Conservation (phyloP, 2,113 vertebrate species). For the Vanacampus margaritifer region DNA sequence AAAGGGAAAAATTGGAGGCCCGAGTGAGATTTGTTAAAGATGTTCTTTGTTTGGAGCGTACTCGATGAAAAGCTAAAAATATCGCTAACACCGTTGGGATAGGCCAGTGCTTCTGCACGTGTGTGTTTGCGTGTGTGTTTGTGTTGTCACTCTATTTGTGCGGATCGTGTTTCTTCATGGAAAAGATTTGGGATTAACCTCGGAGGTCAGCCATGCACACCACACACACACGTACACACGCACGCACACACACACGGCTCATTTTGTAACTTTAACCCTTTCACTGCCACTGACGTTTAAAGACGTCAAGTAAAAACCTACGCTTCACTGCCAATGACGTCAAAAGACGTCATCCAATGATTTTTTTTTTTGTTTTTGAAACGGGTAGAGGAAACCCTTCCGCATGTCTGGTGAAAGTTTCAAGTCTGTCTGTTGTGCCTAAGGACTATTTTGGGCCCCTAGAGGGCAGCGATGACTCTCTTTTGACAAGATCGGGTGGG, state of each 20-base stretch:
- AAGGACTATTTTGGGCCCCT: too few species aligned
- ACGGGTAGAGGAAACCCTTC: too few species aligned
- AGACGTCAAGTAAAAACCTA: too few species aligned
- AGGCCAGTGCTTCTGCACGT: conserved; percentile 18
- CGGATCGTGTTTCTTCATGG: conserved; percentile 41
- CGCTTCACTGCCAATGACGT: too few species aligned
- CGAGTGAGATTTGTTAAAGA: conserved; percentile 56
- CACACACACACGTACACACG: neutral
- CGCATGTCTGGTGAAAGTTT: too few species aligned
- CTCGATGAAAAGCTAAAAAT: conserved; percentile 45
- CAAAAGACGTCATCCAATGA: too few species aligned
- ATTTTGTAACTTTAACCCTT: conserved; percentile 33
- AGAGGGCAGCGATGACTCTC: too few species aligned
- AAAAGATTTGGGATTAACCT: conserved; percentile 52
- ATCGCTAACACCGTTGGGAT: conserved; percentile 43
- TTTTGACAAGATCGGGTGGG: too few species aligned
- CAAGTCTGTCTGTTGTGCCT: too few species aligned
- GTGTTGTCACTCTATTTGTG: conserved; percentile 15
- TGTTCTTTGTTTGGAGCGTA: conserved; percentile 55
- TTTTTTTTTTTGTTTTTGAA: too few species aligned
- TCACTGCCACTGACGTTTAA: too few species aligned
- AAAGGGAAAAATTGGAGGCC: conserved; percentile 29
- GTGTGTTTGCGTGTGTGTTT: conserved; percentile 3
- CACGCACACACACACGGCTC: conserved; percentile 21
- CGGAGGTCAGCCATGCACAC: conserved; percentile 26